Conservation (phyloP, 2,888 invertebrate genomes). For the Slavum lentiscoides region DNA sequence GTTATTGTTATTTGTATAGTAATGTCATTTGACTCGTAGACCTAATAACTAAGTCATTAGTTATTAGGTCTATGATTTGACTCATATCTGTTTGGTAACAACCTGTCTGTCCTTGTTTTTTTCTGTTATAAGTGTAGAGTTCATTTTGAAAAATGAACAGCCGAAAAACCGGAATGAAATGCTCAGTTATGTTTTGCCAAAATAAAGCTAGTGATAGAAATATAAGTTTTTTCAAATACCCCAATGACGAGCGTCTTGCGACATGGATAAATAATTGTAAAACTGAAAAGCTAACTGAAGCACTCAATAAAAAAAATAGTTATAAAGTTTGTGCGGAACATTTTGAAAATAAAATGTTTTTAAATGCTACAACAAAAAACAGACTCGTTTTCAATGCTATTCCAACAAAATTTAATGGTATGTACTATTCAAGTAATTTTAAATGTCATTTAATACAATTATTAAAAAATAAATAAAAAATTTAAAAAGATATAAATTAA, state of each 20-base stretch:
- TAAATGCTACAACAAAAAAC: not conserved
- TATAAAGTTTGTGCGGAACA: slow-evolving; percentile 7
- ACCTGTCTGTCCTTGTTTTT: no score
- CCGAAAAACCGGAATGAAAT: not conserved
- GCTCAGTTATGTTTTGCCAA: not conserved
- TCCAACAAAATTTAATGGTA: not conserved
- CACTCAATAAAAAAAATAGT: not conserved
- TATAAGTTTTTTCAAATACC: slow-evolving; percentile 11
- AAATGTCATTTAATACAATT: no score
- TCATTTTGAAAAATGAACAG: not conserved
- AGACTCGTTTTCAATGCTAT: slow-evolving; percentile 16
- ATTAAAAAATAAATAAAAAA: not conserved
- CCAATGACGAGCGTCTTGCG: slow-evolving; percentile 1
- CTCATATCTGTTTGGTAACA: no score
- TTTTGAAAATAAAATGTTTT: slow-evolving; percentile 3
- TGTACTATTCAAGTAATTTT: not conserved
- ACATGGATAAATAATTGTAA: not conserved
- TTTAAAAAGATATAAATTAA: not conserved
- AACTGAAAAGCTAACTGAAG: not conserved
- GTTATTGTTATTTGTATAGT: no score
- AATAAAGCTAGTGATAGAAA: not conserved
- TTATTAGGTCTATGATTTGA: no score
- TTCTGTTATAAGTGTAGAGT: no score
- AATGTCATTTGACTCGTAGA: no score
- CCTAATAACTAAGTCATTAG: no score